Evolutionary conservation across 2,888 invertebrate genomes (phyloP).

Genomic region (Phoenoteleia sp.): DNA sequence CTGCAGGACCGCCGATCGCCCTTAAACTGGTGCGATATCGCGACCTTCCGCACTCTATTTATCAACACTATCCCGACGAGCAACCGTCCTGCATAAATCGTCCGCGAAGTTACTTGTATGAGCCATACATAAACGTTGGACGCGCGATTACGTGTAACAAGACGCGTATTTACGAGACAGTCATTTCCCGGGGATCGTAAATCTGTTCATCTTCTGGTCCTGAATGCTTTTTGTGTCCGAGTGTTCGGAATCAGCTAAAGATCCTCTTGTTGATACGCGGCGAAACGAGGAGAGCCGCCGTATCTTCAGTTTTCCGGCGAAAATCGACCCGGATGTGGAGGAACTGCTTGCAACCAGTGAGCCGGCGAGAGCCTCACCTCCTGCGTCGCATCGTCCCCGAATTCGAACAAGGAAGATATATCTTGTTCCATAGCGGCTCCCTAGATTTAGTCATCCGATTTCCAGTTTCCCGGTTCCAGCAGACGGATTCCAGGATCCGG

Average conservation of each 20-base stretch:
- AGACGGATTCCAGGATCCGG: slow-evolving; percentile 62
- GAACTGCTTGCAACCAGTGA: slow-evolving; percentile 35
- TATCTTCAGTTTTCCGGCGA: slow-evolving; percentile 68
- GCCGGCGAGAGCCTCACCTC: slow-evolving; percentile 27
- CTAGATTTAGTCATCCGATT: slow-evolving; percentile 74
- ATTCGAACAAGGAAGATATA: slow-evolving; percentile 64
- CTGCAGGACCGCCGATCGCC: no score
- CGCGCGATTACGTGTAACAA: neutral
- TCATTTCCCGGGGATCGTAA: slow-evolving; percentile 2
- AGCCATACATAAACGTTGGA: neutral
- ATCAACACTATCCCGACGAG: neutral
- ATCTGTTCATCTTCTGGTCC: slow-evolving; percentile 19
- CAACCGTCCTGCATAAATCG: neutral
- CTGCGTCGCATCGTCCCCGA: neutral
- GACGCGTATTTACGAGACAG: slow-evolving; percentile 20
- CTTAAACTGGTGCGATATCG: neutral
- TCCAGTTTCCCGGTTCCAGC: slow-evolving; percentile 57
- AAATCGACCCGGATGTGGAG: slow-evolving; percentile 63
- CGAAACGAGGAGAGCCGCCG: slow-evolving; percentile 42
- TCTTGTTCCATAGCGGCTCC: slow-evolving; percentile 58
- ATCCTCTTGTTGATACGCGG: slow-evolving; percentile 65
- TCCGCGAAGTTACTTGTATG: neutral
- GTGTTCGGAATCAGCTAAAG: slow-evolving; percentile 61
- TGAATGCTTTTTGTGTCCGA: slow-evolving; percentile 41
- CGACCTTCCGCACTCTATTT: neutral